Percentiles rank a stretch among this genome's conserved stretches.
These are phyloP conservation scores for Misgurnus anguillicaudatus DNA, from an alignment of 2,113 vertebrate species.

Conservation along the genomic window DNA sequence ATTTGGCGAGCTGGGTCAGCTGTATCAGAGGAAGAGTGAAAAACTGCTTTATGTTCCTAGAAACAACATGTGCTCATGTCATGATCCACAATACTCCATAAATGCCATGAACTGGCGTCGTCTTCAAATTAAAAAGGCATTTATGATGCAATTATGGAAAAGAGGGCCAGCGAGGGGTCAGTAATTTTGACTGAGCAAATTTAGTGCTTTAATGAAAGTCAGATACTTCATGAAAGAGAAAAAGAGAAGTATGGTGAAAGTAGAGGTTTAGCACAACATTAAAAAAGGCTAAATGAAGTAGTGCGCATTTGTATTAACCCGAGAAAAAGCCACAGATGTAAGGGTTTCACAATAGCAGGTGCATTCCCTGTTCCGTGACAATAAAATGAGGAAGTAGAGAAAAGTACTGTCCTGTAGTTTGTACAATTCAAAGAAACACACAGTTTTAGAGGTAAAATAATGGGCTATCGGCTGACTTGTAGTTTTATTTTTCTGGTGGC, in stretches of 20 bases:
- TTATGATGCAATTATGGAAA: neutral
- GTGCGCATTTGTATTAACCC: constrained; percentile 5
- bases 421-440: constrained; percentile 1
- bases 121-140: neutral
- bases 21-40: neutral
- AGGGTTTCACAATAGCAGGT: constrained; percentile 20
- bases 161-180: neutral
- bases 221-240: constrained; percentile 7
- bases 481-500: neutral
- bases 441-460: neutral
- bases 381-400: constrained; percentile 16
- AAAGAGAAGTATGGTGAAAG: constrained; percentile 19
- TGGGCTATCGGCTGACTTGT: neutral
- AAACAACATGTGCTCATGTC: neutral
- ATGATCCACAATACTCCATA: neutral
- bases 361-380: neutral
- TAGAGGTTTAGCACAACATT: neutral
- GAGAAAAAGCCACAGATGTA: constrained; percentile 28
- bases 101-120: constrained; percentile 6
- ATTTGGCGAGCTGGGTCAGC: neutral
- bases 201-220: neutral
- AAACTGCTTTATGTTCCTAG: constrained; percentile 8
- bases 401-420: neutral
- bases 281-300: constrained; percentile 2
- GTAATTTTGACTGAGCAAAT: constrained; percentile 21